Evolutionary conservation across 2,888 invertebrate genomes (phyloP).

Genomic region (Patella pellucida): DNA sequence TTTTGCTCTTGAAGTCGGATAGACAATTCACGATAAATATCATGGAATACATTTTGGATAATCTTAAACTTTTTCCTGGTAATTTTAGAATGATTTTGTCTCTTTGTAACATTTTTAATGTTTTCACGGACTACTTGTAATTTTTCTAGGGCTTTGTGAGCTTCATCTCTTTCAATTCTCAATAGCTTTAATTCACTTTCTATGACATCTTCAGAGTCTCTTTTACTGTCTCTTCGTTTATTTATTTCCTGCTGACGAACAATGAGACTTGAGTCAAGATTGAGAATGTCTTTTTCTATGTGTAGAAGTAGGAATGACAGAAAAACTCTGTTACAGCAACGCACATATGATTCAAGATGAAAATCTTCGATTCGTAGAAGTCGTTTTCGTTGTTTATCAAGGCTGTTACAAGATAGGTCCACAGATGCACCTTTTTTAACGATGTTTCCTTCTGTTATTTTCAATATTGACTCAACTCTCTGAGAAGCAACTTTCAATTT

Average conservation of each 20-base stretch:
- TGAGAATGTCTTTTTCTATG: conserved; percentile 50
- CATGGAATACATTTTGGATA: conserved; percentile 47
- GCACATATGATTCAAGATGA: conserved; percentile 40
- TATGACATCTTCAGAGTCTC: conserved; percentile 21
- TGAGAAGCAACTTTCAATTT: conserved; percentile 37
- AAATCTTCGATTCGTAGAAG: conserved; percentile 45
- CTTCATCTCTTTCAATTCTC: conserved; percentile 42
- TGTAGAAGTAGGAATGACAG: conserved; percentile 44
- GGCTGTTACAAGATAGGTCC: conserved; percentile 43
- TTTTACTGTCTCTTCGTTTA: conserved; percentile 34
- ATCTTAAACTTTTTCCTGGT: conserved; percentile 35
- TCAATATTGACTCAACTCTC: conserved; percentile 37
- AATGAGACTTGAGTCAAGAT: conserved; percentile 42
- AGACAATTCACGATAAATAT: conserved; percentile 52
- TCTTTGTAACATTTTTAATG: conserved; percentile 49
- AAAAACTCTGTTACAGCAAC: conserved; percentile 44
- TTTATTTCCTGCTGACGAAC: conserved; percentile 45
- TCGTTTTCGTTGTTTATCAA: conserved; percentile 43
- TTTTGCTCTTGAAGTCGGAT: conserved; percentile 42
- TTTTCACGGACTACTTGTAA: conserved; percentile 52
- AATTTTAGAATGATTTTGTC: conserved; percentile 33
- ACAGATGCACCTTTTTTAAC: conserved; percentile 43
- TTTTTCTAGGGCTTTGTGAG: conserved; percentile 38
- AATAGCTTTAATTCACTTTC: conserved; percentile 27
- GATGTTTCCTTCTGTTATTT: conserved; percentile 43